Percentiles rank a stretch among this genome's conserved stretches.
These are phyloP conservation scores for Thamnophis sirtalis DNA, from an alignment of 2,113 vertebrate genomes.

Conservation along the genomic window DNA sequence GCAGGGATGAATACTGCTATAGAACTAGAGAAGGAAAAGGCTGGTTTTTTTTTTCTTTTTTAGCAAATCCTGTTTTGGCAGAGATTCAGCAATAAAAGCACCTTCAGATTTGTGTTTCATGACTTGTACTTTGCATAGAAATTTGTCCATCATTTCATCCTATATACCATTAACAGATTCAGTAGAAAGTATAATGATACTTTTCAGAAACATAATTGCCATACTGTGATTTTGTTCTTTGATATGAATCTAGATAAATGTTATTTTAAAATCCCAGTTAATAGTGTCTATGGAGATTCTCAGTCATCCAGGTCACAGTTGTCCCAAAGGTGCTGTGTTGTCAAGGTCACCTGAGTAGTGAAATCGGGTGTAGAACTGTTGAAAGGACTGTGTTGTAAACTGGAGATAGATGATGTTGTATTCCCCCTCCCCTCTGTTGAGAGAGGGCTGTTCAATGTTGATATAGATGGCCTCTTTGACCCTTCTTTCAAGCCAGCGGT, in stretches of 20 bases:
- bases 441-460: too few species aligned
- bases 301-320: too few species aligned
- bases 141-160: background rate
- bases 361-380: too few species aligned
- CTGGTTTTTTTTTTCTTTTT: too few species aligned
- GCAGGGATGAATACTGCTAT: background rate
- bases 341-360: too few species aligned
- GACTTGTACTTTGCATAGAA: background rate
- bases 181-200: background rate
- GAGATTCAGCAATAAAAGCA: background rate
- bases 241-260: background rate
- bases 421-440: too few species aligned
- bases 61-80: background rate
- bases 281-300: too few species aligned
- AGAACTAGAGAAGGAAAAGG: background rate
- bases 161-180: background rate
- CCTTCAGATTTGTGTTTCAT: background rate
- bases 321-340: too few species aligned
- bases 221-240: background rate
- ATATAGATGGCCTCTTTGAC: too few species aligned
- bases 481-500: too few species aligned
- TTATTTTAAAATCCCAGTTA: background rate
- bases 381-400: too few species aligned
- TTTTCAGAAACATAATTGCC: constrained; percentile 3
- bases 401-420: too few species aligned